Percentiles rank a stretch among this genome's conserved stretches.
These are phyloP conservation scores for Petrocephalus zakoni DNA, from an alignment of 2,113 vertebrate species.

Conservation along the genomic window DNA sequence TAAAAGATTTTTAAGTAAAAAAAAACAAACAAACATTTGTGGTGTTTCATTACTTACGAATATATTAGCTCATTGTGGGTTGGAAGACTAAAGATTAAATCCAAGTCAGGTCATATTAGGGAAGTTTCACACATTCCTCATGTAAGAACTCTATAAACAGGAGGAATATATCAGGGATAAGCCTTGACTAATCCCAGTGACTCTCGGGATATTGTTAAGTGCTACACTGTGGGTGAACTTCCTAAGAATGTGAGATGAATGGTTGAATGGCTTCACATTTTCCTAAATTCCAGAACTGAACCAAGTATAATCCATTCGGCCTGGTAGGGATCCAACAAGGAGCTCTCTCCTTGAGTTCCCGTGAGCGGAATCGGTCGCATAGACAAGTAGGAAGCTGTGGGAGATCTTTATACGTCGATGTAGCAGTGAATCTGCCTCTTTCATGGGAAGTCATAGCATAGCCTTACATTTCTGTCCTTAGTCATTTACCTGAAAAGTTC, in stretches of 20 bases:
- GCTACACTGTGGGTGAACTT: background rate
- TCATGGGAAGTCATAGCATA: background rate
- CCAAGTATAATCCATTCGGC: background rate
- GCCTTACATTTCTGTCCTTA: background rate
- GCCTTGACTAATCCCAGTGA: background rate
- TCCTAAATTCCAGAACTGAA: background rate
- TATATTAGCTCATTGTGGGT: background rate
- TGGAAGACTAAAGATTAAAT: background rate
- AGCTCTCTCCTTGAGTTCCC: background rate
- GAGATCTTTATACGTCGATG: background rate
- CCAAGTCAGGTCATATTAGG: background rate
- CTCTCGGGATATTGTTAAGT: background rate
- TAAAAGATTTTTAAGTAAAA: background rate
- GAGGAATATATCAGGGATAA: background rate
- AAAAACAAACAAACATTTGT: background rate
- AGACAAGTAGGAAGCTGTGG: background rate
- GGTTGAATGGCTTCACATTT: background rate
- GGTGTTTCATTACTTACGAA: background rate
- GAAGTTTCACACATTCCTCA: background rate
- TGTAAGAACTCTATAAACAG: background rate
- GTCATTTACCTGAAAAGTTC: background rate
- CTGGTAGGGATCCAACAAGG: background rate
- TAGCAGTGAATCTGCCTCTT: background rate
- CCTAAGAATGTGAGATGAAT: background rate
- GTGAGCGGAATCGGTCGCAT: background rate